Evolutionary conservation across 1,140 invertebrate species (phyloP).

Genomic region (Hirudo medicinalis): DNA sequence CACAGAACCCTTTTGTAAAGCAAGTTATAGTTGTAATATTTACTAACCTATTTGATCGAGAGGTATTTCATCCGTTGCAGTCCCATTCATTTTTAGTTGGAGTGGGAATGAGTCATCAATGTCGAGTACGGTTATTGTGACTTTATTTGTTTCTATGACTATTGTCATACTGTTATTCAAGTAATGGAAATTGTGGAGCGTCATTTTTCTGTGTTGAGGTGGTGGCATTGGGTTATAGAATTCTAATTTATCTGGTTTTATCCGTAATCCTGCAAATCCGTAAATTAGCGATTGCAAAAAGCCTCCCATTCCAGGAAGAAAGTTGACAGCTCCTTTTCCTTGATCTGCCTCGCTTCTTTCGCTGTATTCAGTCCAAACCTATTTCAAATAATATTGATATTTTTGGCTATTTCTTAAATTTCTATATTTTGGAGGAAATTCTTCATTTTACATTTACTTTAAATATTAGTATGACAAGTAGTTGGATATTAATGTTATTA

Average conservation of each 20-base stretch:
- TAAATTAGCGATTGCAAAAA: slow-evolving; percentile 23
- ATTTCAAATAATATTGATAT: no score
- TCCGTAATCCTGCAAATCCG: slow-evolving; percentile 23
- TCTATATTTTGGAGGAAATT: not conserved
- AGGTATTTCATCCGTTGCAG: slow-evolving; percentile 8
- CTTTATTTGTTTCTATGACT: slow-evolving; percentile 18
- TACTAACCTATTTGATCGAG: not conserved
- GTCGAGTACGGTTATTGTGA: slow-evolving; percentile 13
- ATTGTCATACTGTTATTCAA: slow-evolving; percentile 19
- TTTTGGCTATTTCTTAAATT: not conserved
- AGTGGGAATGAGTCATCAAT: slow-evolving; percentile 15
- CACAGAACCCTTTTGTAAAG: not conserved
- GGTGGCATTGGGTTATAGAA: slow-evolving; percentile 22
- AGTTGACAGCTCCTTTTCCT: slow-evolving; percentile 19
- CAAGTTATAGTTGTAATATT: not conserved
- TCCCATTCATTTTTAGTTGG: slow-evolving; percentile 12
- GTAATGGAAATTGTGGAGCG: slow-evolving; percentile 18
- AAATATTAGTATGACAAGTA: no score
- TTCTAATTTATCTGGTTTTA: slow-evolving; percentile 21
- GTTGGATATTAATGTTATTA: no score
- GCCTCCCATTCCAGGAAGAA: slow-evolving; percentile 23
- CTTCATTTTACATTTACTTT: no score
- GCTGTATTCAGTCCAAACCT: slow-evolving; percentile 24
- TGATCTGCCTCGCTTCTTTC: slow-evolving; percentile 19
- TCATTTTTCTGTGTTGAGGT: slow-evolving; percentile 6